These are phyloP conservation scores for Therioaphis trifolii DNA, from an alignment of 2,888 invertebrate species.

Conservation along the genomic window DNA sequence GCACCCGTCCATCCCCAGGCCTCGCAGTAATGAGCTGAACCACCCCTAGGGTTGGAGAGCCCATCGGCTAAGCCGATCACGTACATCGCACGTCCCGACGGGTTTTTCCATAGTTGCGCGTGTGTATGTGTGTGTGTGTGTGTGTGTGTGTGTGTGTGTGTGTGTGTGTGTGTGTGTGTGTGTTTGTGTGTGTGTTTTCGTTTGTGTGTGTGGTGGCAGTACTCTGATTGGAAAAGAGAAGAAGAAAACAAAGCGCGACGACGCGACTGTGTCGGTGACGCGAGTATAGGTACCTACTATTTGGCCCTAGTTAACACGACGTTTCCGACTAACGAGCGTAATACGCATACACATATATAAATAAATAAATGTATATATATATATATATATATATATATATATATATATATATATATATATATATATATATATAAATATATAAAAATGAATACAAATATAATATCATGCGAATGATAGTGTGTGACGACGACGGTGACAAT, in stretches of 20 bases:
- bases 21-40: slow-evolving; percentile 43
- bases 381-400: background rate
- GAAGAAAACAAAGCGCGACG: background rate
- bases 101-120: slow-evolving; percentile 16
- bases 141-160: too few relatives aligned
- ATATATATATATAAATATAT: too few relatives aligned
- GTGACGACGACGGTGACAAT: slow-evolving; percentile 18
- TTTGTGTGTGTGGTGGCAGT: background rate
- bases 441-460: too few relatives aligned
- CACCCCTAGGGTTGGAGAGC: slow-evolving; percentile 6
- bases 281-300: background rate
- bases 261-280: background rate
- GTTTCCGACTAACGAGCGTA: too few relatives aligned
- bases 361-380: background rate
- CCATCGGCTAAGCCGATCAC: slow-evolving; percentile 49
- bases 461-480: too few relatives aligned
- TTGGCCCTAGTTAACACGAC: too few relatives aligned
- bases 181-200: too few relatives aligned
- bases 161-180: too few relatives aligned
- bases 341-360: too few relatives aligned
- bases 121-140: too few relatives aligned
- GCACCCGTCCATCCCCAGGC: background rate
- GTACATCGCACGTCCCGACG: slow-evolving; percentile 18
- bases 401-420: background rate
- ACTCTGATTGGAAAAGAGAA: slow-evolving; percentile 56